These are phyloP conservation scores for Melanerpes formicivorus DNA, from an alignment of 2,113 vertebrate genomes.

Conservation along the genomic window DNA sequence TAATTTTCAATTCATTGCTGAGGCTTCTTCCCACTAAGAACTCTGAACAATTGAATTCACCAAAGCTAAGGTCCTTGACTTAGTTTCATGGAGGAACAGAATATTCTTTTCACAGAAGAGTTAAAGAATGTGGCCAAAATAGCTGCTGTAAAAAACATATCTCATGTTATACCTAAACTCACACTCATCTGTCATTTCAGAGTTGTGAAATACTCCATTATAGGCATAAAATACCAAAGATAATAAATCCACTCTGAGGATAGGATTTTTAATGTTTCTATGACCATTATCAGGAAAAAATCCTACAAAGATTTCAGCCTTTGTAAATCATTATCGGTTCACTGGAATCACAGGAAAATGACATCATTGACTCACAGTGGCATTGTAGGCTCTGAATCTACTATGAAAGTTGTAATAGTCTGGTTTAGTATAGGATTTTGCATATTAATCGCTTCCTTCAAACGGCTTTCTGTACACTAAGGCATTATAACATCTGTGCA, in stretches of 20 bases:
- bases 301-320: not conserved
- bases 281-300: not conserved
- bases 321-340: not conserved
- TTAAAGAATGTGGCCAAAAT: not conserved
- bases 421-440: not conserved
- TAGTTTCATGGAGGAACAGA: not conserved
- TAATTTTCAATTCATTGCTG: fast-evolving
- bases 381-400: not conserved
- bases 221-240: not conserved
- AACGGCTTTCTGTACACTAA: conserved; percentile 1
- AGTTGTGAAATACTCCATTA: not conserved
- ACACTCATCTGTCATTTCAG: not conserved
- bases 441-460: conserved; percentile 47
- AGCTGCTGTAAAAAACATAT: not conserved
- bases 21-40: not conserved
- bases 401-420: not conserved
- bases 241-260: not conserved
- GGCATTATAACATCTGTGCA: conserved; percentile 24
- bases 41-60: not conserved
- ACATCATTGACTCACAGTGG: not conserved
- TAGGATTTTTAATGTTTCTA: not conserved
- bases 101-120: not conserved
- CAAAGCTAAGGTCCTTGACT: not conserved
- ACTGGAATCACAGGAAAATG: not conserved
- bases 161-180: not conserved